Conservation (phyloP, 2,113 vertebrate genomes). For the Ictalurus punctatus region DNA sequence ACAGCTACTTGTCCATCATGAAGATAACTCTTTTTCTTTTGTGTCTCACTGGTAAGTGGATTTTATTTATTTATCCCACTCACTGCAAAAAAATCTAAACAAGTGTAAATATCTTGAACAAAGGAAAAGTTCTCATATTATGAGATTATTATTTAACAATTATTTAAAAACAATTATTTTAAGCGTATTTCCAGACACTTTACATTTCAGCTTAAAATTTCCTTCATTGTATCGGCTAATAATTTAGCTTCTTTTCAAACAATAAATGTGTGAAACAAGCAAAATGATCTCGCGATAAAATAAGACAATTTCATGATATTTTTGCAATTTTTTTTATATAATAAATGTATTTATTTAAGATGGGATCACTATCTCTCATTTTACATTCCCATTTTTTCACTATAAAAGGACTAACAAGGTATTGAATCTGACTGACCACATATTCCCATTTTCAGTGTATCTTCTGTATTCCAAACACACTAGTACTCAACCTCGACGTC, state of each 20-base stretch:
- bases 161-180: no score
- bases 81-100: not conserved
- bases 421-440: no score
- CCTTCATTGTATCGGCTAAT: not conserved
- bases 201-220: not conserved
- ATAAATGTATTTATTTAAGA: no score
- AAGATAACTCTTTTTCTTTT: not conserved
- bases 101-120: not conserved
- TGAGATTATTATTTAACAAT: not conserved
- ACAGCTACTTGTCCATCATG: slow-evolving; percentile 5
- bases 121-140: not conserved
- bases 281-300: not conserved
- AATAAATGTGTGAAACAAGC: not conserved
- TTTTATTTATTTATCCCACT: not conserved
- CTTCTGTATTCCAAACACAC: no score
- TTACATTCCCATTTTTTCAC: no score
- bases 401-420: no score
- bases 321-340: no score
- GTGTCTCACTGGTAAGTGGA: not conserved
- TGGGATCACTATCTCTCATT: not conserved
- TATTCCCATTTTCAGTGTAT: no score
- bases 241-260: not conserved
- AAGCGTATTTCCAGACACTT: not conserved
- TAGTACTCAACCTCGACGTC: no score
- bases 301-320: not conserved